Evolutionary conservation across 2,888 invertebrate genomes (phyloP).

Genomic region (Caenorhabditis parvicauda): DNA sequence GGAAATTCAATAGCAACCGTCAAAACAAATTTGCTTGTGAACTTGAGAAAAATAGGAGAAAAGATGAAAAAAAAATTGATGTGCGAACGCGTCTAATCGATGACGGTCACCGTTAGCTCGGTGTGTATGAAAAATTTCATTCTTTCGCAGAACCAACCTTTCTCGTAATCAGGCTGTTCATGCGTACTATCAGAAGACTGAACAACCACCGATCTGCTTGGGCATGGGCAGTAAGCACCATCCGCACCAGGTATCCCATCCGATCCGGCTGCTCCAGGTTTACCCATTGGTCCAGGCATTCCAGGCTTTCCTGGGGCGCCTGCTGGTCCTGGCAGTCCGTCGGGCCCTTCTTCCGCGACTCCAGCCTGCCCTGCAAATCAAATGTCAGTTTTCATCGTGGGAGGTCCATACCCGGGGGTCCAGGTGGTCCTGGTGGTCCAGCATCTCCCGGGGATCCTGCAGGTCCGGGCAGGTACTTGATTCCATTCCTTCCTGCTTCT

Average conservation of each 20-base stretch:
- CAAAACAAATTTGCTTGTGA: too few species aligned
- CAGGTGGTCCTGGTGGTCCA: constrained; percentile 31
- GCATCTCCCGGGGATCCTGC: constrained; percentile 31
- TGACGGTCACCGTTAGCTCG: too few species aligned
- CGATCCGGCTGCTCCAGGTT: constrained; percentile 32
- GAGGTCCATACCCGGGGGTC: too few species aligned
- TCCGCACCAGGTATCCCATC: constrained; percentile 33
- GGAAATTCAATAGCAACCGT: too few species aligned
- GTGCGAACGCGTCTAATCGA: too few species aligned
- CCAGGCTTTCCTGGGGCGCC: constrained; percentile 41
- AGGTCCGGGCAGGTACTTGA: constrained; percentile 24
- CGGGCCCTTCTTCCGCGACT: constrained; percentile 47
- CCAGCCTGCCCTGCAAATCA: constrained; percentile 33
- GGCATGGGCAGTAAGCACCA: constrained; percentile 41
- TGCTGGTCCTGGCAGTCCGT: constrained; percentile 41
- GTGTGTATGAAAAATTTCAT: too few species aligned
- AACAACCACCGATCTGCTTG: constrained; percentile 26
- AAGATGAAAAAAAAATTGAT: too few species aligned
- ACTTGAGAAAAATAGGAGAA: too few species aligned
- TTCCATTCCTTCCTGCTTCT: constrained; percentile 27
- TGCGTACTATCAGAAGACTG: constrained; percentile 17
- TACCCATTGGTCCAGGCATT: constrained; percentile 39
- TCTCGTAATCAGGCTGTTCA: too few species aligned
- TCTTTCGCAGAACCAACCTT: too few species aligned
- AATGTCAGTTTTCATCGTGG: too few species aligned